Conservation (phyloP, 2,888 invertebrate genomes). For the Globia sparganii region DNA sequence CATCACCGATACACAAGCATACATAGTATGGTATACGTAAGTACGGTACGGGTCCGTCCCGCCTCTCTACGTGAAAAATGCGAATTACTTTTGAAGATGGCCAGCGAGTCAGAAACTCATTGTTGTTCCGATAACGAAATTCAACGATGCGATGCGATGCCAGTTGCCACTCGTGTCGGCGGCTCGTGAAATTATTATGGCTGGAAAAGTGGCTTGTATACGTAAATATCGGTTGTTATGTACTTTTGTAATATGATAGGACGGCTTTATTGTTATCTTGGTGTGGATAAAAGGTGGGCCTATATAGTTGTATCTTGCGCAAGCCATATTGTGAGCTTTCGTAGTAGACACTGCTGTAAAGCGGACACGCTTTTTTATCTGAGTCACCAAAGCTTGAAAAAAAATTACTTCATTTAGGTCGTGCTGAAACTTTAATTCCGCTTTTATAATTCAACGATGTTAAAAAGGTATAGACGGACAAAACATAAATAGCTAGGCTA, state of each 20-base stretch:
- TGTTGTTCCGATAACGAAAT: slow-evolving; percentile 87
- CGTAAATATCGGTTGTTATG: slow-evolving; percentile 52
- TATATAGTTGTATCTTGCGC: background rate
- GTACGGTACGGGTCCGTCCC: slow-evolving; percentile 56
- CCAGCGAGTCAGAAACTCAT: slow-evolving; percentile 88
- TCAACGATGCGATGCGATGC: slow-evolving; percentile 74
- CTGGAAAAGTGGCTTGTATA: slow-evolving; percentile 77
- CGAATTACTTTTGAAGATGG: slow-evolving; percentile 86
- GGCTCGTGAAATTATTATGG: slow-evolving; percentile 84
- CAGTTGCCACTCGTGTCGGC: slow-evolving; percentile 72
- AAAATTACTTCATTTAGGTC: background rate
- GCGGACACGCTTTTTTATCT: background rate
- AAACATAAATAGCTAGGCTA: background rate
- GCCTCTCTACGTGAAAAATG: slow-evolving; percentile 81
- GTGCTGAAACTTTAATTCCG: background rate
- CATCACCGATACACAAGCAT: slow-evolving; percentile 47
- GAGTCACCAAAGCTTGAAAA: background rate
- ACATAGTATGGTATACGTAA: slow-evolving; percentile 29
- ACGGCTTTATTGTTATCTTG: slow-evolving; percentile 24
- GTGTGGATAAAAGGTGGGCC: background rate
- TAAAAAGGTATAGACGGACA: background rate
- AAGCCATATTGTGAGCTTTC: background rate
- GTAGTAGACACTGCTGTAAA: background rate
- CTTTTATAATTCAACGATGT: background rate
- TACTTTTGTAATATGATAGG: slow-evolving; percentile 38